Evolutionary conservation across 1,140 invertebrate genomes (phyloP).

Genomic region (Tetranychus cinnabarinus): DNA sequence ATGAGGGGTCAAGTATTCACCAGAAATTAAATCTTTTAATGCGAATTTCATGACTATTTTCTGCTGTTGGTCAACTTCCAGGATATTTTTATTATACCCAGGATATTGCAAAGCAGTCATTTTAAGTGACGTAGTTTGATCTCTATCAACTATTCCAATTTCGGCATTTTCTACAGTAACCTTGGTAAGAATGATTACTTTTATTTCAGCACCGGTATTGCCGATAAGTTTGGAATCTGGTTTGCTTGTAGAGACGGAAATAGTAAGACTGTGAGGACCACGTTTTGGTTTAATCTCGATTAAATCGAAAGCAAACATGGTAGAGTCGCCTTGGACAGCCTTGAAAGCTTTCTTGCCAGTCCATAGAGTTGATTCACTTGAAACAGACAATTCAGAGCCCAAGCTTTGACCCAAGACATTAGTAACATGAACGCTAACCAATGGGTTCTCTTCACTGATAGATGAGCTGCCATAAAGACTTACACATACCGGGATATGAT

Average conservation of each 20-base stretch:
- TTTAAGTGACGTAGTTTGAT: constrained; percentile 19
- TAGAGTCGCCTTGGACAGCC: constrained; percentile 29
- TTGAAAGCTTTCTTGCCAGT: constrained; percentile 35
- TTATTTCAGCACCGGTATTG: constrained; percentile 28
- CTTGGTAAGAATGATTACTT: constrained; percentile 22
- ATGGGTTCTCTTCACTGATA: constrained; percentile 40
- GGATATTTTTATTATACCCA: constrained; percentile 30
- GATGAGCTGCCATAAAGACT: constrained; percentile 42
- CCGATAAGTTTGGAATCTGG: constrained; percentile 30
- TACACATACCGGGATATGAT: constrained; percentile 45
- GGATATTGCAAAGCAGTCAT: constrained; percentile 37
- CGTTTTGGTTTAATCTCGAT: constrained; percentile 44
- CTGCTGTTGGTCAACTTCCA: constrained; percentile 63
- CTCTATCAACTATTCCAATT: constrained; percentile 66
- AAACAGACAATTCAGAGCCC: constrained; percentile 33
- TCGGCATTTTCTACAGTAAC: constrained; percentile 50
- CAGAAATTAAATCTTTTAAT: constrained; percentile 42
- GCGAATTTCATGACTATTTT: constrained; percentile 60
- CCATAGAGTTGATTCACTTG: constrained; percentile 41
- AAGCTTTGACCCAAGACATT: constrained; percentile 59
- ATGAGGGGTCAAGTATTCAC: constrained; percentile 48
- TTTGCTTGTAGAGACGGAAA: constrained; percentile 36
- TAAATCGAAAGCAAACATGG: constrained; percentile 52
- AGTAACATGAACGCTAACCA: constrained; percentile 44
- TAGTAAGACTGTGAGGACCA: constrained; percentile 54